Percentiles rank a stretch among this genome's conserved stretches.
Conservation (phyloP, 2,113 vertebrate species). For the Dipodomys merriami region DNA sequence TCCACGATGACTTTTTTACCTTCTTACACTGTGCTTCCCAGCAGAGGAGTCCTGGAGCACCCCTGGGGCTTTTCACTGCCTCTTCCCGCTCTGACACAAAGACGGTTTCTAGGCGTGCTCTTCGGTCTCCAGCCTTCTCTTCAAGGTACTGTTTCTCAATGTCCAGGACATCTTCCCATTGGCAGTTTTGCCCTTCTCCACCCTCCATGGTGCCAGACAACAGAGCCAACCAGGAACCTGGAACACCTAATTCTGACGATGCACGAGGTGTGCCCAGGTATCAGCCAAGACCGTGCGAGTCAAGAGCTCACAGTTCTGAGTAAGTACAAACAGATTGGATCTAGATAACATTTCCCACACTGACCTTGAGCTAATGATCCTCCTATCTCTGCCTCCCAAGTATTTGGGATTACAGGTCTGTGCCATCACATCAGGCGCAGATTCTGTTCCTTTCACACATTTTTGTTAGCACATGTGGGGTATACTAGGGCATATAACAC, state of each 20-base stretch:
- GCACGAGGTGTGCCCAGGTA: not conserved
- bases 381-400: too few species aligned
- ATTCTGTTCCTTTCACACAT: too few species aligned
- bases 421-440: too few species aligned
- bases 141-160: not conserved
- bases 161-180: not conserved
- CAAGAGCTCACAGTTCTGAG: not conserved
- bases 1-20: not conserved
- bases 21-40: not conserved
- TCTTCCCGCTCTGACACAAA: not conserved
- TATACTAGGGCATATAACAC: too few species aligned
- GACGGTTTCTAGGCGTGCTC: not conserved
- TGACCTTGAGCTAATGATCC: too few species aligned
- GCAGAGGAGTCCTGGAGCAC: not conserved
- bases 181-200: not conserved
- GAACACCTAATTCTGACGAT: not conserved
- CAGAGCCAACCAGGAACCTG: slow-evolving; percentile 12
- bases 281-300: not conserved
- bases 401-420: too few species aligned
- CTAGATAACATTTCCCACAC: too few species aligned
- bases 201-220: not conserved
- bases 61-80: not conserved
- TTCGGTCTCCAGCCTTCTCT: not conserved
- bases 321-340: not conserved
- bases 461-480: too few species aligned